A percentile compares a stretch with the other conserved stretches of the same genome.
These are phyloP conservation scores for Sarcoramphus papa DNA, from an alignment of 2,797 vertebrate species.

Conservation along the genomic window DNA sequence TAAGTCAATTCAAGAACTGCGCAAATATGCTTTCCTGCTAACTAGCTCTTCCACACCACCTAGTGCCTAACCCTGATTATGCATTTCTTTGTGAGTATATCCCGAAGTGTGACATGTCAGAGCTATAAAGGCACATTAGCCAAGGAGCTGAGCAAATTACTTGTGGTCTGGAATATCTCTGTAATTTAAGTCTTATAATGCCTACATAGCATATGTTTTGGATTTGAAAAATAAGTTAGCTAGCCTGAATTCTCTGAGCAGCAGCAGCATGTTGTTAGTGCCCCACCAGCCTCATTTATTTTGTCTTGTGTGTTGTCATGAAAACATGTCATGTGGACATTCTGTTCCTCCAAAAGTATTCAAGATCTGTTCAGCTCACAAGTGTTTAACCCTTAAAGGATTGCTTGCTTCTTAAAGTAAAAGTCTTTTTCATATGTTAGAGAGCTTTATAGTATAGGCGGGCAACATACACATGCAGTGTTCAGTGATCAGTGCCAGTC, in stretches of 20 bases:
- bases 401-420: neutral
- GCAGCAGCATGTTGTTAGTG: neutral
- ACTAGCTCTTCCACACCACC: conserved; percentile 29
- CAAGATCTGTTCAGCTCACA: neutral
- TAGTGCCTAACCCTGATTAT: neutral
- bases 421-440: neutral
- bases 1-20: neutral
- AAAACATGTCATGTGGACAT: neutral
- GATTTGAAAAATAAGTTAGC: neutral
- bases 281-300: neutral
- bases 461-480: neutral
- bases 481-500: neutral
- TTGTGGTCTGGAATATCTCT: neutral
- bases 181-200: neutral
- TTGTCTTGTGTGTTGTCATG: neutral
- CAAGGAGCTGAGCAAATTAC: neutral
- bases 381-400: neutral
- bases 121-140: neutral
- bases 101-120: fast-evolving
- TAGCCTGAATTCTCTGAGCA: neutral
- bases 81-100: neutral
- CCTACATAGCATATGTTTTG: neutral
- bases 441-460: neutral
- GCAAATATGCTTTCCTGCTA: neutral
- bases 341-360: neutral